Base-by-base conservation (phyloP, 2,113 vertebrate genomes). In the Cavia aperea region DNA sequence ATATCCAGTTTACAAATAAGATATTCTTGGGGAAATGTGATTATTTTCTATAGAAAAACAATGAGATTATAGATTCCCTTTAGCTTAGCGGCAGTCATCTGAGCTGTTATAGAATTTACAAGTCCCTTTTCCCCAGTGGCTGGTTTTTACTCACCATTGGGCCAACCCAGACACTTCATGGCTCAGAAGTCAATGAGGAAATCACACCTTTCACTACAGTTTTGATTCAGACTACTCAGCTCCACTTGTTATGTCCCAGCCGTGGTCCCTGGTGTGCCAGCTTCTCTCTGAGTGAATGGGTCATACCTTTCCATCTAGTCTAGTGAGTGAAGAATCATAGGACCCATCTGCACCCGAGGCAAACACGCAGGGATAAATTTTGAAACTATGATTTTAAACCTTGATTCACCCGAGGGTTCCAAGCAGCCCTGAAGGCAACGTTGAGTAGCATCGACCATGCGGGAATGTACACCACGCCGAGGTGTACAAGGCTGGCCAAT, bases 361-460 rank as follows among this genome's bases (percentile, higher is more conserved):
- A 85, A 68, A 81, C 63, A 73, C 1, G 8, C 33, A 43, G 29
- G 54, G 60, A 31, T 82, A 79, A 89, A 89, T 89, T 89, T 51
- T 73, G 70, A 77, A 92, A 92, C 60, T 33, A 58, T n/a, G 33
- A 39, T n/a, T 72, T 70, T 51, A 79, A 90, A 15, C 31, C 24
- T 88, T 93, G 72, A 92, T 86, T 91, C 93, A 87, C 81, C 85
- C 49, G 63, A 46, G 26, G 24, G 6, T 16, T 36, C 93, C 82
- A 39, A 90, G 58, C 18, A 86, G 39, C 60, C 24, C 63, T 66
- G 92, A 81, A 91, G 81, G 49, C 49, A 79, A n/a, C 16, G 18
- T 6, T 7, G 16, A 84, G 9, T n/a, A 46, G 14, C 65, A 81
- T n/a, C 75, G 62, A 9, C 16, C 65, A 2, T 29, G 36, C 31